Evolutionary conservation across 2,888 invertebrate species (phyloP).

Genomic region (Scaptomyza caliginosa): DNA sequence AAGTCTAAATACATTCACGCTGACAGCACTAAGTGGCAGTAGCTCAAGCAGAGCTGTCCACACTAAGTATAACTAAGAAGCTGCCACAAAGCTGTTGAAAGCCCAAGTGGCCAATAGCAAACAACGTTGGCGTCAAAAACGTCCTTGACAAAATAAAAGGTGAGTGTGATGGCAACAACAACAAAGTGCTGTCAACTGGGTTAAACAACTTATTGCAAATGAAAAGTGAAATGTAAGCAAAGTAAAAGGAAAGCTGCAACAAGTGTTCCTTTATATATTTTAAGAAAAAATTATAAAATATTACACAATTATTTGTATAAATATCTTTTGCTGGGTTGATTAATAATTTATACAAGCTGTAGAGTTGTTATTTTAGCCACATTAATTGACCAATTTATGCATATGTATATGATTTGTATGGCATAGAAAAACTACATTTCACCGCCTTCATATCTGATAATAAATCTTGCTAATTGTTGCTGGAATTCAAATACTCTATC

Average conservation of each 20-base stretch:
- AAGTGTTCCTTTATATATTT: too few species aligned
- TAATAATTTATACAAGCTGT: slow-evolving; percentile 22
- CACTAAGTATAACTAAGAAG: slow-evolving; percentile 47
- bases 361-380: slow-evolving; percentile 45
- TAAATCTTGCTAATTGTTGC: slow-evolving; percentile 74
- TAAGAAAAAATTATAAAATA: too few species aligned
- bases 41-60: slow-evolving; percentile 63
- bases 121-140: slow-evolving; percentile 54
- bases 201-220: slow-evolving; percentile 34
- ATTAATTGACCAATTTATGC: slow-evolving; percentile 69
- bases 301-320: not conserved
- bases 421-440: slow-evolving; percentile 51
- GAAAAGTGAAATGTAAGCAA: slow-evolving; percentile 27
- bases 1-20: slow-evolving; percentile 58
- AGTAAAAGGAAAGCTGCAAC: not conserved
- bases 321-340: not conserved
- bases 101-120: slow-evolving; percentile 45
- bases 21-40: slow-evolving; percentile 71
- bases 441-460: slow-evolving; percentile 62
- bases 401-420: slow-evolving; percentile 43
- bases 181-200: slow-evolving; percentile 41
- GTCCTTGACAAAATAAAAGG: slow-evolving; percentile 72
- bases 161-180: slow-evolving; percentile 66
- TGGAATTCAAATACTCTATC: slow-evolving; percentile 71
- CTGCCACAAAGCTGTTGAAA: slow-evolving; percentile 33